Base-by-base conservation (phyloP, 2,797 vertebrate species). In the Furcifer pardalis region DNA sequence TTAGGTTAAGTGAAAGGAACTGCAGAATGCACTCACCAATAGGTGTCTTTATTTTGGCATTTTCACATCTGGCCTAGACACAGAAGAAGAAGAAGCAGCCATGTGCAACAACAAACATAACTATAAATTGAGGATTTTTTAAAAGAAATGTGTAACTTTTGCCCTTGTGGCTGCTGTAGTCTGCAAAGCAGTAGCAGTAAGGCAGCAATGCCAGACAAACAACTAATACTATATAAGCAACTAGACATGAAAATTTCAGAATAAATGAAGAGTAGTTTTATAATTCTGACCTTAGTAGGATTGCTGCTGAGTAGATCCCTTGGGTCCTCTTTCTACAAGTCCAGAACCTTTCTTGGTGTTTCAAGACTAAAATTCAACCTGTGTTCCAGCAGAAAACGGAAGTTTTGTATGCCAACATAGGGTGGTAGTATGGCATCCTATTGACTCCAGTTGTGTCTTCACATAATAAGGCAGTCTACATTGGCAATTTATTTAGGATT, bases 171-270 rank as follows among this genome's bases (percentile, higher is more conserved):
- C 17, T 40, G 0, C 60, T 59, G 52, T 4, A 23, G 37, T 15
- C 49, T 81, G 6, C 56, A 60, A 59, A 72, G 37, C 19, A 17
- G 4, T 10, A 71, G 68, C 27, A 21, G 21, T 35, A 68, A 21
- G 13, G 13, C 23, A 40, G 44, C 44, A 65, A 6, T 66, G n/a
- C 10, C n/a, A 27, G 49, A 25, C 10, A 52, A 37, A 80, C 21
- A 52, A 27, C 8, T 44, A 30, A 44, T 63, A 27, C 49, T 27
- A 21, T 30, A 44, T 19, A 19, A 60, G 44, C 25, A 52, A 40
- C 10, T 72, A 79, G 6, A 49, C n/a, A 15, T 72, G 66, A 21
- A 56, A n/a, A 79, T 79, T 78, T 79, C 27, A 78, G 76, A 71
- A 71, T 82, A 15, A 42, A 44, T 46, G 21, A 56, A 32, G 62